These are phyloP conservation scores for Gerris buenoi DNA, from an alignment of 1,140 invertebrate species.

Conservation along the genomic window DNA sequence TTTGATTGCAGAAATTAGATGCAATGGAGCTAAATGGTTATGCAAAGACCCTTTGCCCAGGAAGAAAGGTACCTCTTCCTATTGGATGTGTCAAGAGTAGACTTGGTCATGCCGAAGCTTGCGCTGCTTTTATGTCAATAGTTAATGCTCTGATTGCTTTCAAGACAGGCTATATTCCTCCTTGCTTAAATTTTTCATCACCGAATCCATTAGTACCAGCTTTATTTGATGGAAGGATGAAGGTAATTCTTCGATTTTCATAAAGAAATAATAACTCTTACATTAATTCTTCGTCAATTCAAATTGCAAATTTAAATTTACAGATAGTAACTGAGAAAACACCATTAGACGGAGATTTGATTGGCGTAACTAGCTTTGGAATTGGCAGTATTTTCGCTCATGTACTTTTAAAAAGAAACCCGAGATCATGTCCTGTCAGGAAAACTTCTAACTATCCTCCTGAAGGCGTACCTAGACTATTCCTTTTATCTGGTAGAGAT, in stretches of 20 bases:
- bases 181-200: neutral
- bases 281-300: no score
- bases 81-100: neutral
- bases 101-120: neutral
- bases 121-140: neutral
- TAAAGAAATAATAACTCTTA: no score
- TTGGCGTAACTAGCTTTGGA: conserved; percentile 44
- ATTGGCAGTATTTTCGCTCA: conserved; percentile 47
- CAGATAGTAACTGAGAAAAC: conserved; percentile 38
- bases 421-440: no score
- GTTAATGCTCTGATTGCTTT: conserved; percentile 1
- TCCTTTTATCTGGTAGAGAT: no score
- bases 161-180: neutral
- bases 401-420: conserved; percentile 32
- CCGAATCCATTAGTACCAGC: neutral
- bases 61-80: neutral
- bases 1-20: neutral
- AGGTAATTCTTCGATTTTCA: no score
- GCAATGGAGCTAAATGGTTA: neutral
- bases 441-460: no score
- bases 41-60: neutral
- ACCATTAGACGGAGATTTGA: conserved; percentile 31
- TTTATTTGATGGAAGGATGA: neutral
- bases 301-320: no score
- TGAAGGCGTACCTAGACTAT: no score